A percentile compares a stretch with the other conserved stretches of the same genome.
phyloP scores from a whole-genome alignment of 1,140 invertebrate genomes.

The Hyles euphorbiae region DNA sequence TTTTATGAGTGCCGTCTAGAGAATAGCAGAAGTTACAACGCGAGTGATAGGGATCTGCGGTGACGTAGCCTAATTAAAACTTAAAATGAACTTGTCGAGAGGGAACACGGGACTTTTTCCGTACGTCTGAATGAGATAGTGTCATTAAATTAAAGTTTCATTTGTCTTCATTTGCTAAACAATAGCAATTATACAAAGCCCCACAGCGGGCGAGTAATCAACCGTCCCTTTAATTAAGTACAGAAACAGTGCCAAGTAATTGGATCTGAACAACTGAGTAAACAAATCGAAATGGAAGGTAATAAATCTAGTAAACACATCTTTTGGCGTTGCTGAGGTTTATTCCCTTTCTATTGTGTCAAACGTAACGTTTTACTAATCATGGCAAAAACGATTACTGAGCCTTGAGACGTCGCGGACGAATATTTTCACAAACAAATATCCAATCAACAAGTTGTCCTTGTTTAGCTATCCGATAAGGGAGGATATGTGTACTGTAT shows the following conservation, averaged over 20 bases:
- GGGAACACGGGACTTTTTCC: slow-evolving; percentile 57
- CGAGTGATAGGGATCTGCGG: neutral
- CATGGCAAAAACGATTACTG: slow-evolving; percentile 5
- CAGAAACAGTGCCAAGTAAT: slow-evolving; percentile 75
- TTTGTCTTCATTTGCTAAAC: slow-evolving; percentile 76
- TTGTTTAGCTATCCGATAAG: too few species aligned
- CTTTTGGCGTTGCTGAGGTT: slow-evolving; percentile 44
- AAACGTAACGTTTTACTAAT: slow-evolving; percentile 10
- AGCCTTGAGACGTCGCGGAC: too few species aligned
- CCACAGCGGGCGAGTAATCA: slow-evolving; percentile 73
- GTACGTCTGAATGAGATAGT: slow-evolving; percentile 68
- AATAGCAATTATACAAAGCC: slow-evolving; percentile 75
- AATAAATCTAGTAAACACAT: slow-evolving; percentile 73
- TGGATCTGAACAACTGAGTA: slow-evolving; percentile 74
- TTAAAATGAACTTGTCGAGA: slow-evolving; percentile 43
- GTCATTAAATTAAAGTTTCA: slow-evolving; percentile 75
- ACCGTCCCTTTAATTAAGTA: slow-evolving; percentile 75
- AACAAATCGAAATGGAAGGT: slow-evolving; percentile 74
- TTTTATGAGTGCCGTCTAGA: neutral
- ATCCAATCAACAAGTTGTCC: too few species aligned
- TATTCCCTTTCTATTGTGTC: slow-evolving; percentile 4
- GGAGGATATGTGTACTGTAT: too few species aligned
- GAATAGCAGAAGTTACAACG: neutral
- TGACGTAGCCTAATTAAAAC: slow-evolving; percentile 35
- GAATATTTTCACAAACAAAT: too few species aligned